Base-by-base conservation (phyloP, 2,888 invertebrate species). In the Adelphocoris suturalis region DNA sequence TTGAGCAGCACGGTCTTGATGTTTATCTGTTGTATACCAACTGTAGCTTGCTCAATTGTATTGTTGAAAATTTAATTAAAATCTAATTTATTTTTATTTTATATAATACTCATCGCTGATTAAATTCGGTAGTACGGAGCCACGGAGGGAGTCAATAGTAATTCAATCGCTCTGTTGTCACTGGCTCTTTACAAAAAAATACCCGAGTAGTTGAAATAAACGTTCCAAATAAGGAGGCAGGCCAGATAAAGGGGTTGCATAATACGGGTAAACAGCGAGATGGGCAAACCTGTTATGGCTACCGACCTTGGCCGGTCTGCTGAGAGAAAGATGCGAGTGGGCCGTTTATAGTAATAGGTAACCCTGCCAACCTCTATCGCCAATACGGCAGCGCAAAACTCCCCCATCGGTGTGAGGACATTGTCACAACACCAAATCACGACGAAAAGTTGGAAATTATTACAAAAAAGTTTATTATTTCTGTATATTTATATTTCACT, bases 281-380 rank as follows among this genome's bases (percentile, higher is more conserved):
- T 68, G 68, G 68, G 68, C 68, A 68, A 68, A 68, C 68, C 68
- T 68, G 68, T 68, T 68, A 68, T 19, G 68, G 68, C 68, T 68
- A 68, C 27, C 68, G 68, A 68, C 68, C 68, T 68, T 68, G 68
- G 68, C 68, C 68, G 68, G 23, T 68, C 68, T 68, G 68, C 68
- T 68, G 27, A 23, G 68, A 68, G 68, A 68, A 68, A 68, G 68
- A 68, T 68, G 68, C 23, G 68, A 19, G 68, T 68, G 68, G 68
- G 68, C 23, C 68, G n/a, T 61, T 61, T 68, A 68, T 68, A 68
- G 68, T 68, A 52, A 52, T 37, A 37, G 37, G 37, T 37, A 57
- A 57, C 57, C 57, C 57, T n/a, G 7, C 57, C n/a, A 16, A 14
- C 57, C 57, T 16, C n/a, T n/a, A 57, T 7, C n/a, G 16, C 57